These are phyloP conservation scores for Borostomias antarcticus DNA, from an alignment of 2,797 vertebrate species.

Conservation along the genomic window DNA sequence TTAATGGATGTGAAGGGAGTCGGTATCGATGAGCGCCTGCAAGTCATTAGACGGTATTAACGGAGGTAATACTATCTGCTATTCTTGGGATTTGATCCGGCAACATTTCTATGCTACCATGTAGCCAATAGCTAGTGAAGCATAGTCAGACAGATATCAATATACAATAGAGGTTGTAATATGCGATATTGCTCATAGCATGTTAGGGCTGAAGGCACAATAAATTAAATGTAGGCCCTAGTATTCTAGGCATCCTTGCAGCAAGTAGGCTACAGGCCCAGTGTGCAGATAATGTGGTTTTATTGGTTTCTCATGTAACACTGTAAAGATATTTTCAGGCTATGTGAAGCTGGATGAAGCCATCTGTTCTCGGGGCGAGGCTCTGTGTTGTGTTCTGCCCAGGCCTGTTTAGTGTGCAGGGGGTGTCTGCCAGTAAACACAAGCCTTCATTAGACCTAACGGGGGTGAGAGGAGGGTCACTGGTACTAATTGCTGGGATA, in stretches of 20 bases:
- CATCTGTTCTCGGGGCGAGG: neutral
- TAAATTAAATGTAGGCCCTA: too few species aligned
- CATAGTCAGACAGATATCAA: too few species aligned
- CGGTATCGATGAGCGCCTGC: neutral
- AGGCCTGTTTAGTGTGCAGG: neutral
- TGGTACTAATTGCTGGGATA: neutral
- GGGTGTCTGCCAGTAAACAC: constrained; percentile 6
- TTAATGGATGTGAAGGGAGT: constrained; percentile 21
- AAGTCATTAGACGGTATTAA: neutral
- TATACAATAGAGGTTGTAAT: too few species aligned
- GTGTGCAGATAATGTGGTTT: neutral
- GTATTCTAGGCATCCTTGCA: too few species aligned
- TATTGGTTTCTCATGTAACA: neutral
- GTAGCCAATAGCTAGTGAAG: too few species aligned
- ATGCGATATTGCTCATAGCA: too few species aligned
- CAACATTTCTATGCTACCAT: neutral
- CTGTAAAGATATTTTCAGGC: neutral
- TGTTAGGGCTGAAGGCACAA: too few species aligned
- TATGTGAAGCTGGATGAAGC: neutral
- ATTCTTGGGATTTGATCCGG: neutral
- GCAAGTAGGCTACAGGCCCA: too few species aligned
- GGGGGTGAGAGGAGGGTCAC: neutral
- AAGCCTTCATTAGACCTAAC: neutral
- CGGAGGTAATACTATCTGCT: neutral
- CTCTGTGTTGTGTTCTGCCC: neutral